These are phyloP conservation scores for Daboia siamensis DNA, from an alignment of 2,113 vertebrate species.

Conservation along the genomic window DNA sequence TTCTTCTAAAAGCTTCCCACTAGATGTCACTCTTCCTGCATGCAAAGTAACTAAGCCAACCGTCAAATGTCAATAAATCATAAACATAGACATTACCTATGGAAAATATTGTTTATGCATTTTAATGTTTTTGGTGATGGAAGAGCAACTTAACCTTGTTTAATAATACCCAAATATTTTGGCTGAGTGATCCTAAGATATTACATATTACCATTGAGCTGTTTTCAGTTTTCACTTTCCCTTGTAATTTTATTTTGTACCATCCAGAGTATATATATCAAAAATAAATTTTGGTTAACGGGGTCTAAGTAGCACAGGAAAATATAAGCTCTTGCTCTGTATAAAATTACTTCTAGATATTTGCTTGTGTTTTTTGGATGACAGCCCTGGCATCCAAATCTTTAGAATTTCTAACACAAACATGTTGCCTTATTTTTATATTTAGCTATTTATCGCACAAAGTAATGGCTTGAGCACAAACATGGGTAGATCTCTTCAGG, in stretches of 20 bases:
- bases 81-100: constrained; percentile 11
- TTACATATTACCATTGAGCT: neutral
- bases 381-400: neutral
- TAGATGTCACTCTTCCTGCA: constrained; percentile 75
- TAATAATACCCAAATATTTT: neutral
- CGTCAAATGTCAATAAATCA: constrained; percentile 32
- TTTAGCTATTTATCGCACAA: neutral
- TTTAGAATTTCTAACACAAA: neutral
- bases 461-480: neutral
- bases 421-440: neutral
- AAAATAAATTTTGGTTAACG: neutral
- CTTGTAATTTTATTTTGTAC: neutral
- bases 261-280: neutral
- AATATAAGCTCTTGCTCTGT: neutral
- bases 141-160: constrained; percentile 18
- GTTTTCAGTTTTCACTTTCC: constrained; percentile 9
- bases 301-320: neutral
- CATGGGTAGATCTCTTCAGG: neutral
- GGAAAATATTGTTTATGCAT: constrained; percentile 40
- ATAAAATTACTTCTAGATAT: constrained; percentile 3
- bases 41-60: neutral
- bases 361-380: neutral
- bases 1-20: constrained; percentile 49
- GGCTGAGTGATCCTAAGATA: neutral
- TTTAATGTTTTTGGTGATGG: constrained; percentile 43